phyloP scores from a whole-genome alignment of 2,888 invertebrate species.

The Kryphioiulus occultus region DNA sequence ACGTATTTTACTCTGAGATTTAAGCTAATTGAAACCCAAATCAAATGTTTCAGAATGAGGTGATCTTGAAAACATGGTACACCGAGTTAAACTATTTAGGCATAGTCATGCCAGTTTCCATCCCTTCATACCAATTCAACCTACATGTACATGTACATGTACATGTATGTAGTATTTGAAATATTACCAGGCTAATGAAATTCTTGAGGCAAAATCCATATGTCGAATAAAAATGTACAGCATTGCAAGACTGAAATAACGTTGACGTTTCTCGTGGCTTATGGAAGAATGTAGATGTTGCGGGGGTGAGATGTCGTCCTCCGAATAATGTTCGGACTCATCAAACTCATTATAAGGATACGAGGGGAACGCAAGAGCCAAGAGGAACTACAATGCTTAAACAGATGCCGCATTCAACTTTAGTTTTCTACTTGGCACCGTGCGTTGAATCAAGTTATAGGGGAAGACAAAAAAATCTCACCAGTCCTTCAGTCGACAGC shows the following conservation, averaged over 20 bases:
- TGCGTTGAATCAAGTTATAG: constrained; percentile 20
- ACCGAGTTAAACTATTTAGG: too few species aligned
- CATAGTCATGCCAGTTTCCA: background rate
- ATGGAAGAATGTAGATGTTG: background rate
- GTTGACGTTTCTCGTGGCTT: background rate
- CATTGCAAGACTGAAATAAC: background rate
- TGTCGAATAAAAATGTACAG: background rate
- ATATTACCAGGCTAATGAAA: constrained; percentile 6
- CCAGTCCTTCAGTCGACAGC: constrained; percentile 41
- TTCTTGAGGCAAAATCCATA: constrained; percentile 14
- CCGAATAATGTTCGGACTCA: constrained; percentile 8
- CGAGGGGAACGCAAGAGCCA: background rate
- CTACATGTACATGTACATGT: background rate
- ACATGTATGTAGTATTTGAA: background rate
- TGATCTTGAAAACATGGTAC: too few species aligned
- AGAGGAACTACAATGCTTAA: background rate
- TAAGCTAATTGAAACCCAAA: too few species aligned
- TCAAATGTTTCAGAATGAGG: too few species aligned
- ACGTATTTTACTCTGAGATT: too few species aligned
- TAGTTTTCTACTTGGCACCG: background rate
- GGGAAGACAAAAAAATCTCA: background rate
- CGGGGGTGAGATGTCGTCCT: constrained; percentile 3
- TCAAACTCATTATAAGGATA: background rate
- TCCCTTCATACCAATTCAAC: background rate
- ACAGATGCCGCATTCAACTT: background rate